These are phyloP conservation scores for Geotrypetes seraphini DNA, from an alignment of 2,797 vertebrate species.

Conservation along the genomic window DNA sequence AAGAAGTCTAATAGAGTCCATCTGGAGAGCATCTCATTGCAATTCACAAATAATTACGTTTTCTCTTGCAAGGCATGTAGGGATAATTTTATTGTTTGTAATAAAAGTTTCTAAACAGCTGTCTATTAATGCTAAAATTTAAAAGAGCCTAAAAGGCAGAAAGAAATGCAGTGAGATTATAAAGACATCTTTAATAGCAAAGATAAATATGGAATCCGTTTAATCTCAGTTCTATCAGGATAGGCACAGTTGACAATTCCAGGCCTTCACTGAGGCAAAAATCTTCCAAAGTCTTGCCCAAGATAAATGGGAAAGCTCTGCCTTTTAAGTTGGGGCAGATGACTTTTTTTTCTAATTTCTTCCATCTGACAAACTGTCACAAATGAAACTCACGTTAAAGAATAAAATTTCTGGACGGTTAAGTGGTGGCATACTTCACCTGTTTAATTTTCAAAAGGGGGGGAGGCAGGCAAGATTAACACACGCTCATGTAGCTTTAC, in stretches of 20 bases:
- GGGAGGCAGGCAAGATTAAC: conserved; percentile 46
- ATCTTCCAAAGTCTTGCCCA: no score
- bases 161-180: no score
- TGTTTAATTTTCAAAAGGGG: conserved; percentile 48
- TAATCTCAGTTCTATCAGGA: no score
- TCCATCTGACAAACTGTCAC: conserved; percentile 35
- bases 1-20: conserved; percentile 58
- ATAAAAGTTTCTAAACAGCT: conserved; percentile 24
- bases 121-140: conserved; percentile 32
- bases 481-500: conserved; percentile 48
- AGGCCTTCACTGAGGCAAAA: no score
- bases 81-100: conserved; percentile 53
- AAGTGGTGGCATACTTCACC: conserved; percentile 38
- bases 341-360: conserved; percentile 30
- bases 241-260: no score
- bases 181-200: no score
- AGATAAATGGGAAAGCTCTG: no score
- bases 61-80: conserved; percentile 51
- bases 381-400: conserved; percentile 48
- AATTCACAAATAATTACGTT: conserved; percentile 53
- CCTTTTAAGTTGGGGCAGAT: no score
- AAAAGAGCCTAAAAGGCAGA: conserved; percentile 23
- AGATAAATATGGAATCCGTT: no score
- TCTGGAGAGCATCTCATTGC: conserved; percentile 59
- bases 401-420: conserved; percentile 26